Conservation (phyloP, 2,888 invertebrate species). For the Metalampra italica region DNA sequence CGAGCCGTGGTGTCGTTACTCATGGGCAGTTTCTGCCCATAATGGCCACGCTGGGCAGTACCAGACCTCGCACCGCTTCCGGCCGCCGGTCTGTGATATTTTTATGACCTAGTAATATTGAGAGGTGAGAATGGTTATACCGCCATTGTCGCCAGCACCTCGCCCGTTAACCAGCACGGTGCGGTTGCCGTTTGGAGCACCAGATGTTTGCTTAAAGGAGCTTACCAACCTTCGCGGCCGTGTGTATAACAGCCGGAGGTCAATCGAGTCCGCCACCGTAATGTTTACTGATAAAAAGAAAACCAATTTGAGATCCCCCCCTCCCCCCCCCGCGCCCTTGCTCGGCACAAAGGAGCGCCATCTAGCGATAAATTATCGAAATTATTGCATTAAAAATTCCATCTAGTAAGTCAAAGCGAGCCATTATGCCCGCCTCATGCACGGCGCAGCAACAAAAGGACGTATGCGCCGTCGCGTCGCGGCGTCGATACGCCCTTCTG, state of each 20-base stretch:
- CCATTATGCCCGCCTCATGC: constrained; percentile 59
- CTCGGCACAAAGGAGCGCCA: constrained; percentile 69
- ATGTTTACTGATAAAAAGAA: constrained; percentile 69
- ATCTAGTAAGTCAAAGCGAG: constrained; percentile 84
- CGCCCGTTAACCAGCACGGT: too few species aligned
- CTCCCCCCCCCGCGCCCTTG: constrained; percentile 20
- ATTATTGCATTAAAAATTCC: constrained; percentile 87
- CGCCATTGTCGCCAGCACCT: too few species aligned
- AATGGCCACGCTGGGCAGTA: neutral
- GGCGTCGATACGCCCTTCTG: constrained; percentile 31
- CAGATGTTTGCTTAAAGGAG: too few species aligned
- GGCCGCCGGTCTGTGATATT: too few species aligned
- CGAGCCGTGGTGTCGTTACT: too few species aligned
- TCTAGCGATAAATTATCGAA: constrained; percentile 81
- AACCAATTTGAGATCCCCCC: constrained; percentile 59
- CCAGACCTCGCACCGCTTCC: neutral
- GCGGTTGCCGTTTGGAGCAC: too few species aligned
- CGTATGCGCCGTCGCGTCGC: constrained; percentile 34
- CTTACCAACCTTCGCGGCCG: constrained; percentile 16
- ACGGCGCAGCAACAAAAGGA: constrained; percentile 26
- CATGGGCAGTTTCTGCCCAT: too few species aligned
- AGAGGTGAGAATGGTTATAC: too few species aligned
- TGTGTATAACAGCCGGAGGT: constrained; percentile 48
- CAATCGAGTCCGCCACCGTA: constrained; percentile 57
- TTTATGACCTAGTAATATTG: too few species aligned